Evolutionary conservation across 2,888 invertebrate genomes (phyloP), one percentile per base, ranked within the genome.

Genomic region (Cephus runcator): DNA sequence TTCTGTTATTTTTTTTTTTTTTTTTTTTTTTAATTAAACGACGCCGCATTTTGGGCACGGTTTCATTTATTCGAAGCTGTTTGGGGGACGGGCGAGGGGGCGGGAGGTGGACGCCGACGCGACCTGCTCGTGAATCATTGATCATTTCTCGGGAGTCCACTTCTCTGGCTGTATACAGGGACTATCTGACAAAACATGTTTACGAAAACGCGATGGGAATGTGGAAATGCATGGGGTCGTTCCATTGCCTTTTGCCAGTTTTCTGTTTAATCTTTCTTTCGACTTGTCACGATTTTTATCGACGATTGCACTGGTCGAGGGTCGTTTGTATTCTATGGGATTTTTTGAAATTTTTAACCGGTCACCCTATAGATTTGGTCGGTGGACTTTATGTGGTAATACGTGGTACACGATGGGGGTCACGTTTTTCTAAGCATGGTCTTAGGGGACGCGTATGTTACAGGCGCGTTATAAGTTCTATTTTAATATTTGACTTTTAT

Each of bases 381-480:
- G 75, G 75, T 3, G 71, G 71, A 9, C 9, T 56, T 1, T 35
- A 12, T 34, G 34, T 35, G 74, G 80, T 80, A 81, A 81, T 84
- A 80, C 75, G 79, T 73, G 74, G 73, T 75, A 79, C 76, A 79
- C 81, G 81, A 85, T 85, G 85, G 86, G 83, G 83, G 85, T 86
- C 86, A 85, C 86, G 87, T 87, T 84, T 84, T 82, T 30, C 69
- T 74, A 74, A 35, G 11, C 76, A 73, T 80, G 80, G 77, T 82
- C 81, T 23, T 81, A 81, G 81, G 79, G 78, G 78, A 35, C 35
- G 36, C 87, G 86, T 87, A 85, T 86, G 56, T 23, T 23, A 56
- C 6, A 6, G 40, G 6, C 15, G 15, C 15, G 23, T 23, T 23
- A 23, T 1, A 56, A 23, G 0, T 9, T 56, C 0, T 56, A 56